Evolutionary conservation across 2,888 invertebrate species (phyloP).

Genomic region (Meteorus cinctellus): DNA sequence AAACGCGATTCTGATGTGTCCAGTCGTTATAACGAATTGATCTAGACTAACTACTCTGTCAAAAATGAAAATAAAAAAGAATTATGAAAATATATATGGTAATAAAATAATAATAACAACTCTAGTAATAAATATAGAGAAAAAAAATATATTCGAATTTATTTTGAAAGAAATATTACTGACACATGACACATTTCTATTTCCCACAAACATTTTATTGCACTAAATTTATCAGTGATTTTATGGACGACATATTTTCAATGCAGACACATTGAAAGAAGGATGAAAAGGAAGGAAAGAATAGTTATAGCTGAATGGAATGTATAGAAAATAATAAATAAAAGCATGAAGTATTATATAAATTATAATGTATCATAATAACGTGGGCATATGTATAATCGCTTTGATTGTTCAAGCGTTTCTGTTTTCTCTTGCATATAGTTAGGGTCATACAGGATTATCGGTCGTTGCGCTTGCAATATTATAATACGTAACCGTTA

Average conservation of each 20-base stretch:
- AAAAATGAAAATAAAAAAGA: not conserved
- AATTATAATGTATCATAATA: not conserved
- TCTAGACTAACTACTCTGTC: not conserved
- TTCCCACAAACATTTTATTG: not conserved
- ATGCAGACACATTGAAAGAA: not conserved
- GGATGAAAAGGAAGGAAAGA: not conserved
- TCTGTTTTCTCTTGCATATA: not conserved
- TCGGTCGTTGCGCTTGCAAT: constrained; percentile 7
- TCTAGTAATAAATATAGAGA: not conserved
- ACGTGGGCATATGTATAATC: not conserved
- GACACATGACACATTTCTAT: constrained; percentile 3
- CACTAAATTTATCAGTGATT: not conserved
- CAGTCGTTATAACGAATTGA: not conserved
- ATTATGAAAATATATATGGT: not conserved
- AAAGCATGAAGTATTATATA: not conserved
- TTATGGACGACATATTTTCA: not conserved
- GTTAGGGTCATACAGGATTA: constrained; percentile 4
- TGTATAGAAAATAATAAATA: not conserved
- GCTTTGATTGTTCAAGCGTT: constrained; percentile 7
- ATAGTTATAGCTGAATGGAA: not conserved
- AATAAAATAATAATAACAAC: not conserved
- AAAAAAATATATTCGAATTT: not conserved
- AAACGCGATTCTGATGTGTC: constrained; percentile 8
- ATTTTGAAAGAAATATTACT: constrained; percentile 7
- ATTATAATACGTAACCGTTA: not conserved